Evolutionary conservation across 1,140 invertebrate species (phyloP).

Genomic region (Eriocheir sinensis): DNA sequence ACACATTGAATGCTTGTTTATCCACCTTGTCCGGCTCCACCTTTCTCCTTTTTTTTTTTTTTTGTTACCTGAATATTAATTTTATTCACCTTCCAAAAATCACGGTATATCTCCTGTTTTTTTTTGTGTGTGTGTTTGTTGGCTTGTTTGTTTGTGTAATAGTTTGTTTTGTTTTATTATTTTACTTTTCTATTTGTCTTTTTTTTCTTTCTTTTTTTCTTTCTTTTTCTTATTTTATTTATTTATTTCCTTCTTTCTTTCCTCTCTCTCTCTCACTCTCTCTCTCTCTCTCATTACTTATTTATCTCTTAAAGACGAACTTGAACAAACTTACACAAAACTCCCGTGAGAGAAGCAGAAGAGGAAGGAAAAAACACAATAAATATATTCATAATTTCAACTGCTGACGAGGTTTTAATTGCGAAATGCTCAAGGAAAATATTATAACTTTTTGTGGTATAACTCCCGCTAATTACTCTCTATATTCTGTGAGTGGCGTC

Average conservation of each 20-base stretch:
- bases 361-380: too few species aligned
- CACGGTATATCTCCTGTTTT: neutral
- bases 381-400: neutral
- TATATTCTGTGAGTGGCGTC: slow-evolving; percentile 23
- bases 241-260: neutral
- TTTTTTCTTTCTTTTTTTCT: neutral
- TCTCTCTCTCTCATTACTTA: neutral
- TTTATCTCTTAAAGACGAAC: too few species aligned
- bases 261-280: neutral
- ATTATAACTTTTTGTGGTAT: slow-evolving; percentile 17
- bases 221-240: neutral
- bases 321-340: too few species aligned
- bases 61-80: neutral
- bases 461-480: slow-evolving; percentile 13
- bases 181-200: too few species aligned
- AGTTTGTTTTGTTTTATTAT: too few species aligned
- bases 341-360: too few species aligned
- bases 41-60: neutral
- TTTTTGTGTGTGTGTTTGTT: too few species aligned
- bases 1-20: too few species aligned
- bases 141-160: too few species aligned
- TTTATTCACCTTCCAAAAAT: too few species aligned
- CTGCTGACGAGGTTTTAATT: slow-evolving; percentile 14
- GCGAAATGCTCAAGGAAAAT: slow-evolving; percentile 6
- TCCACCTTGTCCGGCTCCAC: neutral